Evolutionary conservation across 2,797 vertebrate genomes (phyloP).

Genomic region (Spatula clypeata): DNA sequence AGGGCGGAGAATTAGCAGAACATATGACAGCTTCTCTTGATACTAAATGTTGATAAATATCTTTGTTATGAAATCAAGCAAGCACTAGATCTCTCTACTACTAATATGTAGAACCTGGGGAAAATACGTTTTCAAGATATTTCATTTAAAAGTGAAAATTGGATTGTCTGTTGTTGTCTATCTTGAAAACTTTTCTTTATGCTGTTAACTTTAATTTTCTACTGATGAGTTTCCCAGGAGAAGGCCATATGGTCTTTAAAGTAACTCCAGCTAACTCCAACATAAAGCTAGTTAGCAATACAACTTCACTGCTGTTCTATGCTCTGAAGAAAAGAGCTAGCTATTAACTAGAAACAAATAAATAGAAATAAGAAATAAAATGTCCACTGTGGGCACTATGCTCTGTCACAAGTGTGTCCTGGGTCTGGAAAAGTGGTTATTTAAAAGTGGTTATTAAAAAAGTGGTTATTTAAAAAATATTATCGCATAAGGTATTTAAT

Average conservation of each 20-base stretch:
- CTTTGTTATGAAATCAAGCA: neutral
- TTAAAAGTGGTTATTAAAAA: neutral
- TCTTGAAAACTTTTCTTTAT: neutral
- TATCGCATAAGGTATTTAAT: neutral
- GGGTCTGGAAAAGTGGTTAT: neutral
- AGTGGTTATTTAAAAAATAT: neutral
- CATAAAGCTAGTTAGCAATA: neutral
- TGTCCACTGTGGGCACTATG: neutral
- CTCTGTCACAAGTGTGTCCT: neutral
- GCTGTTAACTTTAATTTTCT: neutral
- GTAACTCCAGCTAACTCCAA: accelerated
- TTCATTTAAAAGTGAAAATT: neutral
- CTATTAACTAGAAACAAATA: neutral
- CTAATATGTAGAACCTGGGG: neutral
- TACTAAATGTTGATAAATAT: neutral
- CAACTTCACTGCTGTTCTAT: neutral
- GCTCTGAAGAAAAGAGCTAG: neutral
- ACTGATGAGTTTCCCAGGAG: neutral
- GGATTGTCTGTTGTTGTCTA: neutral
- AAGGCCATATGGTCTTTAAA: neutral
- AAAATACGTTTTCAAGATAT: neutral
- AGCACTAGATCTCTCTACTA: neutral
- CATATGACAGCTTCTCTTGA: neutral
- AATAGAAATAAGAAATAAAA: neutral
- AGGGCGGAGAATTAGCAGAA: neutral